Base-by-base conservation (phyloP, 2,113 vertebrate genomes). In the Gambusia affinis region DNA sequence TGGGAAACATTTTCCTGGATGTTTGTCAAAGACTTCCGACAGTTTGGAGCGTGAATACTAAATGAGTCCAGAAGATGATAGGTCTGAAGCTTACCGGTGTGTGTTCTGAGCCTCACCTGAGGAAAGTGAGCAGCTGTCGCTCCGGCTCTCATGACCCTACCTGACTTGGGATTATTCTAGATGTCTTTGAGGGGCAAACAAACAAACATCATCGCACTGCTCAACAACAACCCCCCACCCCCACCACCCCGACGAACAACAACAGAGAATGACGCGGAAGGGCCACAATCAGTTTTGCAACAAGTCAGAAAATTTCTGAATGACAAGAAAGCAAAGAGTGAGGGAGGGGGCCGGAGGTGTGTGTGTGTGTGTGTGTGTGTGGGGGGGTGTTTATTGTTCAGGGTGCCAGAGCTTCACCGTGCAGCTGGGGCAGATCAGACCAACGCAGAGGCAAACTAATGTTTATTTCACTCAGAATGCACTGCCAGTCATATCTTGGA, bases 81-180 rank as follows among this genome's bases (percentile, higher is more conserved):
- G 66, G 22, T 22, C 62, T 47, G 27, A 44, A 5, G 4, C 28
- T 24, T 17, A 30, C 2, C 24, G 2, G 28, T 30, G 67, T 57
- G 30, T 64, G 24, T 63, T 44, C 31, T 28, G 24, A 61, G n/a
- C 11, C 29, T 47, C 2, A 68, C 71, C 54, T 78, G 70, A 70
- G 79, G 65, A 10, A 67, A 70, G 27, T 44, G 24, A 54, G 77
- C 76, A 64, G 64, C 79, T 80, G 82, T 78, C 19, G 72, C 69
- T 72, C 64, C 1, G 42, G 66, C 39, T 72, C 28, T 79, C 79
- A 85, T 79, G 75, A 81, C 88, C 88, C 80, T 83, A 81, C 87
- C 80, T 60, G 83, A 82, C 88, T 84, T 92, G 85, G 84, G 93
- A 93, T 92, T 87, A 80, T 95, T 95, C 93, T 93, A 85, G 92